Conservation (phyloP, 2,113 vertebrate genomes). For the Spheniscus mendiculus region DNA sequence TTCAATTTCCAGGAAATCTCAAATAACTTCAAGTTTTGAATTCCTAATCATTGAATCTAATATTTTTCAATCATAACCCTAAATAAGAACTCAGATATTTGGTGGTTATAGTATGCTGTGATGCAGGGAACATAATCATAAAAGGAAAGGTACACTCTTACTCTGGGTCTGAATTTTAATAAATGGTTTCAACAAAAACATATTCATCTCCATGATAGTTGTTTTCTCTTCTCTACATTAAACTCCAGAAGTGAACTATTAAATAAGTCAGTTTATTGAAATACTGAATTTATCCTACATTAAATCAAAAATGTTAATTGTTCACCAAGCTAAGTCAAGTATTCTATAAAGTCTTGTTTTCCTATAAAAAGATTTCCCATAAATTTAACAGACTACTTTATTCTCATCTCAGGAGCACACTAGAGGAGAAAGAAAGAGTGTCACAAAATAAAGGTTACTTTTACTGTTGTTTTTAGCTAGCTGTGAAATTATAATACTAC, state of each 20-base stretch:
- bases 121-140: background rate
- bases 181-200: background rate
- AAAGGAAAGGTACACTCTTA: background rate
- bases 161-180: background rate
- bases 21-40: background rate
- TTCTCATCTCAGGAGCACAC: background rate
- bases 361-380: background rate
- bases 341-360: background rate
- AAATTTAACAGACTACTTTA: background rate
- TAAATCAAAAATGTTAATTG: background rate
- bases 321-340: background rate
- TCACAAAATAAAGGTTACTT: conserved; percentile 13
- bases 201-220: background rate
- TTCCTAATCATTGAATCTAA: background rate
- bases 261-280: background rate
- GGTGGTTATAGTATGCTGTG: background rate
- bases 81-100: background rate
- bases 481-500: conserved; percentile 12
- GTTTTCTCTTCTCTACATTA: background rate
- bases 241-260: background rate
- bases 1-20: background rate
- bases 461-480: background rate
- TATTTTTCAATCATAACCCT: conserved; percentile 5
- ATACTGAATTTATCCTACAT: background rate
- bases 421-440: background rate